phyloP scores from a whole-genome alignment of 2,797 vertebrate genomes.

The Neosalanx taihuensis region DNA sequence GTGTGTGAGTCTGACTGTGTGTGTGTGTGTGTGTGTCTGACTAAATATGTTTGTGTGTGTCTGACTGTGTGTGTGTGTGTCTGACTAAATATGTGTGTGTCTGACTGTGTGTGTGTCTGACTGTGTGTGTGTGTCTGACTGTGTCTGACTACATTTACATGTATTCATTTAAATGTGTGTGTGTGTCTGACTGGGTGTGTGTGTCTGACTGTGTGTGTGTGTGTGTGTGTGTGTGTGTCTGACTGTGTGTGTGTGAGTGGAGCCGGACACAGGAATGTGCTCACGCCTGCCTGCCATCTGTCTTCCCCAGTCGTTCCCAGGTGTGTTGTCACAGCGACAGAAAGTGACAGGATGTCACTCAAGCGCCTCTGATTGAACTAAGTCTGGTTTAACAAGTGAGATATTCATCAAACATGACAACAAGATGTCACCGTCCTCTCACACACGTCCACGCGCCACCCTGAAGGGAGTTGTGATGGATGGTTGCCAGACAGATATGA shows the following conservation, averaged over 20 bases:
- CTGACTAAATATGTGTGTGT: too few relatives aligned
- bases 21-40: neutral
- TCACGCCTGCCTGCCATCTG: slow-evolving; percentile 45
- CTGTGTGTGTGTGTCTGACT: too few relatives aligned
- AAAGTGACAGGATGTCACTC: slow-evolving; percentile 46
- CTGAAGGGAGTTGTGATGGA: neutral
- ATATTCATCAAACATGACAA: too few relatives aligned
- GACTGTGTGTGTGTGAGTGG: slow-evolving; percentile 8
- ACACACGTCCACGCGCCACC: neutral
- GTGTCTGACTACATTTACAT: too few relatives aligned
- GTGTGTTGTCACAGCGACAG: slow-evolving; percentile 19
- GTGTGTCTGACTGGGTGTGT: neutral
- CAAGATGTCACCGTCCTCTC: neutral
- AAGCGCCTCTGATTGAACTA: slow-evolving; percentile 39
- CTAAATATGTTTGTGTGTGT: neutral
- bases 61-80: slow-evolving; percentile 8
- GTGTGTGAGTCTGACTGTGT: slow-evolving; percentile 2
- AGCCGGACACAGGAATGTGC: slow-evolving; percentile 26
- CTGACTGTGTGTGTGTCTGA: too few relatives aligned
- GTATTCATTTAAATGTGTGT: too few relatives aligned
- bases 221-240: neutral
- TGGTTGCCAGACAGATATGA: neutral
- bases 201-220: too few relatives aligned
- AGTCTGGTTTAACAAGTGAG: slow-evolving; percentile 18
- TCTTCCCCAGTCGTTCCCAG: slow-evolving; percentile 33